Percentiles rank a stretch among this genome's conserved stretches.
These are phyloP conservation scores for Cynopterus brachyotis DNA, from an alignment of 2,113 vertebrate species.

Conservation along the genomic window DNA sequence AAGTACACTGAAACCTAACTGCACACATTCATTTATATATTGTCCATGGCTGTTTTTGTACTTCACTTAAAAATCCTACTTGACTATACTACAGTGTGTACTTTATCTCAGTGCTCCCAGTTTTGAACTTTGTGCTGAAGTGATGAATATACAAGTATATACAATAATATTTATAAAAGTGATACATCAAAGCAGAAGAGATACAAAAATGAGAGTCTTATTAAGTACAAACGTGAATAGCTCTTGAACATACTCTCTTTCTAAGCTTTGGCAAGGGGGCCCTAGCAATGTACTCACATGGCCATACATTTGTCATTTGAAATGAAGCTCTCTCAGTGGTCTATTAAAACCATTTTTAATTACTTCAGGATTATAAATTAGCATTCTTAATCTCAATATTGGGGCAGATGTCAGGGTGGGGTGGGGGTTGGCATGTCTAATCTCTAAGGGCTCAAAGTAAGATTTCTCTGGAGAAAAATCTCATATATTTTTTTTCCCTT, in stretches of 20 bases:
- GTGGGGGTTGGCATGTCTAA: not conserved
- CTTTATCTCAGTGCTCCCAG: not conserved
- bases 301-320: not conserved
- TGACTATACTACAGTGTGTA: not conserved
- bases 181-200: not conserved
- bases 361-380: not conserved
- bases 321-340: not conserved
- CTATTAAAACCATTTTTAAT: not conserved
- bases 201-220: not conserved
- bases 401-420: not conserved
- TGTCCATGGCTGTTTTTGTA: not conserved
- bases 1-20: not conserved
- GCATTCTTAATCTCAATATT: not conserved
- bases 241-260: not conserved
- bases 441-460: not conserved
- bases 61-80: not conserved
- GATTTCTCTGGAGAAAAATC: not conserved
- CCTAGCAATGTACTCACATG: not conserved
- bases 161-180: not conserved
- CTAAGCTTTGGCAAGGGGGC: not conserved
- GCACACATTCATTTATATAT: not conserved
- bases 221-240: not conserved
- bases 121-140: not conserved
- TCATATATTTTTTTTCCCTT: not conserved
- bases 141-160: not conserved